Evolutionary conservation across 2,888 invertebrate genomes (phyloP), one percentile per base, ranked within the genome.

Genomic region (Megaustenia siamemsis): DNA sequence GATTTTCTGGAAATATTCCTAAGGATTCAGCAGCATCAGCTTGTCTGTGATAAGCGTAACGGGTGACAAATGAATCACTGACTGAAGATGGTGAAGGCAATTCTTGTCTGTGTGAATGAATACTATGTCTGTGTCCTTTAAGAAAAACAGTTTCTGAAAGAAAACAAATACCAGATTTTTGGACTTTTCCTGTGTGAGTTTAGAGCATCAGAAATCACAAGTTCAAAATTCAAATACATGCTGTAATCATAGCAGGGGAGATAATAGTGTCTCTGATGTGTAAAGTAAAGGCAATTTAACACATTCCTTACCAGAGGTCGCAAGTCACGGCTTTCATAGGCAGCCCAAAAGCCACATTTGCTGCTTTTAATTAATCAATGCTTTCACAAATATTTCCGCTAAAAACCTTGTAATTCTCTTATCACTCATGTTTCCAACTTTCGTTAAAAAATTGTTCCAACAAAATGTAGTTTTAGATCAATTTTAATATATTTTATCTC

Each of bases 101-200:
- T 69, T 15, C 69, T 4, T 69, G 69, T 38, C 35, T 35, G 69
- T 15, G 69, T 69, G 69, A 38, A 69, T 69, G 69, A 69, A 69
- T 69, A 6, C 40, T 69, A 69, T 40, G 69, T 40, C 69, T 69
- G 69, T 40, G 69, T 38, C 38, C 69, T 69, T 69, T 69, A 69
- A 69, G 69, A 69, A 69, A 69, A 69, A 69, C 40, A 24, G 69
- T 69, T 69, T 69, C 69, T 69, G 69, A 69, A 69, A 69, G 24
- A 69, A 69, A 69, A 69, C n/a, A 69, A 69, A 40, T 69, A 69
- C 69, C 69, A 69, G 69, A 69, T 38, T 69, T 68, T 35, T 38
- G 24, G n/a, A 69, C 40, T 38, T 40, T 69, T 69, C 69, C 38
- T 24, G 40, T 69, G 24, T 32, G 35, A 69, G 40, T 8, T 40